These are phyloP conservation scores for Clangula hyemalis DNA, from an alignment of 2,797 vertebrate genomes.

Conservation along the genomic window DNA sequence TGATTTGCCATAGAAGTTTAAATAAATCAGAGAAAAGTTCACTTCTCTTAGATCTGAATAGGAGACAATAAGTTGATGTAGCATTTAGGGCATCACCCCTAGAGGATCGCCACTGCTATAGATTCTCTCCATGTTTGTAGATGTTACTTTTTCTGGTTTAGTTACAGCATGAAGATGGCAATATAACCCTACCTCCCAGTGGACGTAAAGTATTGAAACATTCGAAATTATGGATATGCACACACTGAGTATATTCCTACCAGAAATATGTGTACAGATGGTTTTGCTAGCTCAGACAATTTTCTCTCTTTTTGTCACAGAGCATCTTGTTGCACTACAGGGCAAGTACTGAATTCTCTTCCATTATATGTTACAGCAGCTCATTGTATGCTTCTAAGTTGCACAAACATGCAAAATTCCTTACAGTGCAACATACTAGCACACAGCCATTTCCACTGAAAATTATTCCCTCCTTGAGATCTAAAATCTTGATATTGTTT, in stretches of 20 bases:
- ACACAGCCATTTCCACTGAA: neutral
- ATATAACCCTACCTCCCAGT: neutral
- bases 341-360: neutral
- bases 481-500: neutral
- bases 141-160: neutral
- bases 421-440: neutral
- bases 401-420: neutral
- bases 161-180: neutral
- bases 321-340: neutral
- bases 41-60: neutral
- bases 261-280: neutral
- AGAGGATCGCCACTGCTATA: neutral
- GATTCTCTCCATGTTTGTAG: neutral
- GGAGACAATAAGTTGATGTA: neutral
- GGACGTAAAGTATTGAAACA: neutral
- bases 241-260: neutral
- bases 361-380: neutral
- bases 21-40: neutral
- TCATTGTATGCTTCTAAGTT: neutral
- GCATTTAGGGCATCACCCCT: neutral
- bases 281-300: neutral
- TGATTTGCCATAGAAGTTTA: neutral
- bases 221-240: neutral
- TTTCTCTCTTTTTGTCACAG: neutral
- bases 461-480: neutral